Conservation (phyloP, 2,113 vertebrate species). For the Mastomys natalensis region DNA sequence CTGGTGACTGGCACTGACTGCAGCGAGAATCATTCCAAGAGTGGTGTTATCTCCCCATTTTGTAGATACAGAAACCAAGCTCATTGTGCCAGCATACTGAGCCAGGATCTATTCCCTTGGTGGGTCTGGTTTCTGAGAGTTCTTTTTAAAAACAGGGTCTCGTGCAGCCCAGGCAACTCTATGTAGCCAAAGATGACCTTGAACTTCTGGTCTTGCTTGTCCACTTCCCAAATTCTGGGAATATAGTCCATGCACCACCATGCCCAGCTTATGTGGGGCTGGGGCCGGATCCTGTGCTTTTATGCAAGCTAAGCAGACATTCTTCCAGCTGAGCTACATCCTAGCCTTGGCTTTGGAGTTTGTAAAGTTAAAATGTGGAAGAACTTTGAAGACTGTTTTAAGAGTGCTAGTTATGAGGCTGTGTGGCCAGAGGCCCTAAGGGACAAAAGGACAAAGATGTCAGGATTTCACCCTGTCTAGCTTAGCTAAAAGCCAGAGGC, state of each 20-base stretch:
- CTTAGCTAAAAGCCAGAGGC: background rate
- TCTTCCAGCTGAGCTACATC: background rate
- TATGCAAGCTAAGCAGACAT: background rate
- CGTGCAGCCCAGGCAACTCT: background rate
- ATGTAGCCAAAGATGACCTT: background rate
- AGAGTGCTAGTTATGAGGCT: background rate
- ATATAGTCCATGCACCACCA: background rate
- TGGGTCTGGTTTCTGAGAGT: background rate
- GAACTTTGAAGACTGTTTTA: background rate
- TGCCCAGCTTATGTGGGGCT: background rate
- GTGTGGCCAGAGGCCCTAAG: fast-evolving
- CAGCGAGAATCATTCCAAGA: fast-evolving
- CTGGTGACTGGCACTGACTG: background rate
- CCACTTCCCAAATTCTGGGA: background rate
- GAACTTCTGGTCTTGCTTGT: background rate
- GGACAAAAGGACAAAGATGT: background rate
- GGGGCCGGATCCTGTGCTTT: background rate
- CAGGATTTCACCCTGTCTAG: background rate
- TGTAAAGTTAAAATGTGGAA: background rate
- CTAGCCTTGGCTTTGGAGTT: background rate
- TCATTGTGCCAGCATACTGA: background rate
- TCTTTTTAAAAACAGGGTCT: background rate
- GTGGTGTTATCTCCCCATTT: background rate
- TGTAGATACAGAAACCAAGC: background rate
- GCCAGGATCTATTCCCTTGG: background rate